A percentile compares a stretch with the other conserved stretches of the same genome.
Evolutionary conservation across 2,113 vertebrate species (phyloP).

Genomic region (Sinocyclocheilus anshuiensis): DNA sequence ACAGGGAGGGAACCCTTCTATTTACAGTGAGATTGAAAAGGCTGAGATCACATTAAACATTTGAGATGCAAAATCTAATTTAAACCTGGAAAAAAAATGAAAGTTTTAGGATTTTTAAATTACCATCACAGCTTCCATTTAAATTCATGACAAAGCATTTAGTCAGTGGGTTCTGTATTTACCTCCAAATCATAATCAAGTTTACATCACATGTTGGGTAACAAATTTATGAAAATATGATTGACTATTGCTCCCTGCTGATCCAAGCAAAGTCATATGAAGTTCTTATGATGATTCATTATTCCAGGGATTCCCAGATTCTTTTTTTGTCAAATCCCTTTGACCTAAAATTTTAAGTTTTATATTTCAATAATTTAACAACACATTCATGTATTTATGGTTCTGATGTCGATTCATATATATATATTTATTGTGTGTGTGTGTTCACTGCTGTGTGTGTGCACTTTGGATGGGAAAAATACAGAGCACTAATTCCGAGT

Average conservation of each 20-base stretch:
- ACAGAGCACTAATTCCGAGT: too few species aligned
- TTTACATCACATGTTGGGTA: background rate
- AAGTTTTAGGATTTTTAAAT: background rate
- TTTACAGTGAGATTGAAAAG: background rate
- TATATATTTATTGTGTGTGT: too few species aligned
- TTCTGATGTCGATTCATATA: too few species aligned
- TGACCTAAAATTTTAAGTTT: background rate
- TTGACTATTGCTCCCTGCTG: background rate
- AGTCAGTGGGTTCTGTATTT: background rate
- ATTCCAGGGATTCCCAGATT: background rate
- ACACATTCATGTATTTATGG: too few species aligned
- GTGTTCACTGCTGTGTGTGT: too few species aligned
- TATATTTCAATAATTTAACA: too few species aligned
- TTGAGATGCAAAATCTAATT: background rate
- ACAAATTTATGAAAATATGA: background rate
- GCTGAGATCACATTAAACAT: background rate
- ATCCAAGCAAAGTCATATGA: background rate
- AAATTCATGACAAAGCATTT: background rate
- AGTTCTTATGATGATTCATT: slow-evolving; percentile 1
- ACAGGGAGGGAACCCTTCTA: background rate
- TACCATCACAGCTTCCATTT: background rate
- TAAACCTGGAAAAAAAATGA: background rate
- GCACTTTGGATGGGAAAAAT: too few species aligned
- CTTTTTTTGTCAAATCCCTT: background rate
- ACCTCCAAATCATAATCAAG: background rate